Percentiles rank a stretch among this genome's conserved stretches.
phyloP scores from a whole-genome alignment of 2,888 invertebrate genomes.

The Nephrotoma flavescens region DNA sequence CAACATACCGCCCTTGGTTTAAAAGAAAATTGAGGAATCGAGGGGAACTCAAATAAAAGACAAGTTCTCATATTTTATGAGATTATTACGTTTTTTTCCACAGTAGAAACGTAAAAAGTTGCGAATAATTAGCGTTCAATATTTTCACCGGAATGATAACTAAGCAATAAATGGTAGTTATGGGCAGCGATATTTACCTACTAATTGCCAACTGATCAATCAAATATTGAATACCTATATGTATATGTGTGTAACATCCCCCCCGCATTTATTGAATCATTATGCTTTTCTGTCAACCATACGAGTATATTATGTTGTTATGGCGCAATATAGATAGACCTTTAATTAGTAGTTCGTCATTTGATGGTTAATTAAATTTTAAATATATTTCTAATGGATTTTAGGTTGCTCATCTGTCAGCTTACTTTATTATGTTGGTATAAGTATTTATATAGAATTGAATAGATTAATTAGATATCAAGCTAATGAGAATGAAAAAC shows the following conservation, averaged over 20 bases:
- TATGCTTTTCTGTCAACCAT: background rate
- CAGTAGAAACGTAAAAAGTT: no score
- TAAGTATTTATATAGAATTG: background rate
- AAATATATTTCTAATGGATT: background rate
- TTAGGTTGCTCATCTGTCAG: background rate
- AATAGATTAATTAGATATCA: background rate
- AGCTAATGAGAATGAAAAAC: background rate
- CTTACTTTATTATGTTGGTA: background rate
- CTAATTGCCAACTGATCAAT: background rate
- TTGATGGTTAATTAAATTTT: background rate
- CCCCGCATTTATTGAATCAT: background rate
- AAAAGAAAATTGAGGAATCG: no score
- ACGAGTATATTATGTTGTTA: background rate
- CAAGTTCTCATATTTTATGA: no score
- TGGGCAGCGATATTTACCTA: background rate
- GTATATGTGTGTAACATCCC: background rate
- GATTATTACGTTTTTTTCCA: no score
- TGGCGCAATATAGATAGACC: background rate
- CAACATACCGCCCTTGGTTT: no score
- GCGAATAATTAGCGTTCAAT: no score
- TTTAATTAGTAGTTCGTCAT: background rate
- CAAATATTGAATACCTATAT: background rate
- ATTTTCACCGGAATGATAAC: no score
- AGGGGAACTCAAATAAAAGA: no score
- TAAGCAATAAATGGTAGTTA: no score